These are phyloP conservation scores for Montipora sp. DNA, from an alignment of 64 coral and sea anemone genomes.

Conservation along the genomic window DNA sequence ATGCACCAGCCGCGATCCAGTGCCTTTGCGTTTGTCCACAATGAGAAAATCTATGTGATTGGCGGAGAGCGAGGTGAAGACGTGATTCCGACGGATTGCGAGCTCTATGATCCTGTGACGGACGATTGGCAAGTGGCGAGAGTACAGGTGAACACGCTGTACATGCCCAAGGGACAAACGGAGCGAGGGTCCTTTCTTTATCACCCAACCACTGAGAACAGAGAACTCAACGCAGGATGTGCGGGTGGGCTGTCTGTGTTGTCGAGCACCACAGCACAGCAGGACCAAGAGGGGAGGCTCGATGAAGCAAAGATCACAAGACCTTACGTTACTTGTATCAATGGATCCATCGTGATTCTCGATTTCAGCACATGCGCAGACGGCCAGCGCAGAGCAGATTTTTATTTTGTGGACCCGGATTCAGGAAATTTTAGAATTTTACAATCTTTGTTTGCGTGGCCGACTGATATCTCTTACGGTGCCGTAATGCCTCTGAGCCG, in stretches of 20 bases:
- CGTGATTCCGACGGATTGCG: slow-evolving; percentile 32
- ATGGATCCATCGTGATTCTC: slow-evolving; percentile 19
- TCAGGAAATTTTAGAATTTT: slow-evolving; percentile 33
- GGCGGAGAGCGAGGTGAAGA: slow-evolving; percentile 54
- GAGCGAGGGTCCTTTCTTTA: slow-evolving; percentile 33
- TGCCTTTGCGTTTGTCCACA: slow-evolving; percentile 43
- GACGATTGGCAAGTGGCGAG: slow-evolving; percentile 34
- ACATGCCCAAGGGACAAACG: background rate
- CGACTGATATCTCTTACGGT: slow-evolving; percentile 34
- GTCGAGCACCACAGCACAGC: background rate
- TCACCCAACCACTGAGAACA: background rate
- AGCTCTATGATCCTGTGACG: slow-evolving; percentile 26
- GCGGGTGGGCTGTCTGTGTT: background rate
- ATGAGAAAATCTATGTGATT: slow-evolving; percentile 47
- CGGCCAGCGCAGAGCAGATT: slow-evolving; percentile 40
- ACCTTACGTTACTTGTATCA: slow-evolving; percentile 44
- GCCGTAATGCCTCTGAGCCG: slow-evolving; percentile 41
- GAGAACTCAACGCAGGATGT: background rate
- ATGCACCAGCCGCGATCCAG: slow-evolving; percentile 55
- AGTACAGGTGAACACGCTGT: slow-evolving; percentile 30
- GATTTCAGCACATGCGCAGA: slow-evolving; percentile 48
- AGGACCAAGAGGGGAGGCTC: background rate
- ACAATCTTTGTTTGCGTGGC: slow-evolving; percentile 22
- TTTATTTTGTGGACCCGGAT: slow-evolving; percentile 18
- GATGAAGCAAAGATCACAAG: slow-evolving; percentile 37